These are phyloP conservation scores for Pachydiplax longipennis DNA, from an alignment of 2,888 invertebrate species.

Conservation along the genomic window DNA sequence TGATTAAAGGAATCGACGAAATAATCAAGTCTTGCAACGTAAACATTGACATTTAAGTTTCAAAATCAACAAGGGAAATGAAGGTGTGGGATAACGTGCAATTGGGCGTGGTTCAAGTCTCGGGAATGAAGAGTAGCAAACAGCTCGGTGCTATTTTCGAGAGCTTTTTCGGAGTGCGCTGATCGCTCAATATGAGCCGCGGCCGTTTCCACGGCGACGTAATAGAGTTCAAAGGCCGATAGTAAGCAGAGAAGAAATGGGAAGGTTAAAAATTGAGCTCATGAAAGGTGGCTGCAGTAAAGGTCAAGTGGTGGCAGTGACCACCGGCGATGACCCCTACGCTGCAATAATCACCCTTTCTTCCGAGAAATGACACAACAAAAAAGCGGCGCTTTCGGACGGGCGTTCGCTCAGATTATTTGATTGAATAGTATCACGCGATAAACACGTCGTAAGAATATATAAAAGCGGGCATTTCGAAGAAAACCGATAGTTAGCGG, in stretches of 20 bases:
- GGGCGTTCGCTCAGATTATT: neutral
- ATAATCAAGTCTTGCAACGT: too few relatives aligned
- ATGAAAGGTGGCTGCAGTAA: slow-evolving; percentile 3
- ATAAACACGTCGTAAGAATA: neutral
- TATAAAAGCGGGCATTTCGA: too few relatives aligned
- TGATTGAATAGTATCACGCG: neutral
- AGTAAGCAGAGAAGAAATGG: neutral
- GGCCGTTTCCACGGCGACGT: neutral
- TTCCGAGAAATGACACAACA: neutral
- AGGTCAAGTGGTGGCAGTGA: slow-evolving; percentile 3
- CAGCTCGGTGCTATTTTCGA: neutral
- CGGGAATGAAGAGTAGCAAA: neutral
- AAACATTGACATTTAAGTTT: too few relatives aligned
- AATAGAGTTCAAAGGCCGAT: slow-evolving; percentile 35
- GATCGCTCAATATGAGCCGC: slow-evolving; percentile 22
- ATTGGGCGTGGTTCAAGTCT: neutral
- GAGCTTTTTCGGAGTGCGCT: neutral
- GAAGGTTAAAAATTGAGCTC: neutral
- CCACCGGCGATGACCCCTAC: neutral
- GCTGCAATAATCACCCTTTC: neutral
- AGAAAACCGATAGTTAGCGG: too few relatives aligned
- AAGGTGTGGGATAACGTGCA: too few relatives aligned
- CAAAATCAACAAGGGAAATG: too few relatives aligned
- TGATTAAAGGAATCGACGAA: too few relatives aligned
- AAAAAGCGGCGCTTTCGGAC: neutral